Percentiles rank a stretch among this genome's conserved stretches.
Evolutionary conservation across 1,140 invertebrate genomes (phyloP).

Genomic region (Tetraneura akinire): DNA sequence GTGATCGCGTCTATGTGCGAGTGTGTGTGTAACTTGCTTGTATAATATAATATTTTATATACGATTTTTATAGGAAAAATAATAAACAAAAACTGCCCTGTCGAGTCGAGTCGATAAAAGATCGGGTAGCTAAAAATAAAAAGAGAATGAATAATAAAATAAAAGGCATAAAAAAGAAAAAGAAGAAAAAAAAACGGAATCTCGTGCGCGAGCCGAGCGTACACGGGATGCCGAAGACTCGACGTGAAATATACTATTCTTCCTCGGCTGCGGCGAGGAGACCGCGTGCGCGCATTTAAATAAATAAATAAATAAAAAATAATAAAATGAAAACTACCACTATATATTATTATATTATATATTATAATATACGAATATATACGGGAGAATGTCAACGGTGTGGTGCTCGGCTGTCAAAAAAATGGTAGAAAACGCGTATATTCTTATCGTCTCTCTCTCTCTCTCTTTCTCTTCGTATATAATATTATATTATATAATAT

Average conservation of each 20-base stretch:
- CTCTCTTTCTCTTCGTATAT: neutral
- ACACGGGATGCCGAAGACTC: neutral
- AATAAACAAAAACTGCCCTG: conserved; percentile 28
- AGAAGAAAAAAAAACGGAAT: neutral
- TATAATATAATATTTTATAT: neutral
- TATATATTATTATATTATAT: neutral
- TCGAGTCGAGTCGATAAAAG: conserved; percentile 27
- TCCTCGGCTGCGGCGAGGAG: neutral
- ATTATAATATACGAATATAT: neutral
- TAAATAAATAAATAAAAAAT: conserved; percentile 3
- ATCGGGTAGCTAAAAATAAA: conserved; percentile 44
- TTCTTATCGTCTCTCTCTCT: neutral
- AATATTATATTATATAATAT: too few relatives aligned
- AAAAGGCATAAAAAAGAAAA: neutral
- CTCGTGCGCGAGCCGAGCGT: neutral
- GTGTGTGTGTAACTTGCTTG: neutral
- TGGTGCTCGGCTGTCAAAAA: conserved; percentile 36
- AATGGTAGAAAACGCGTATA: conserved; percentile 29
- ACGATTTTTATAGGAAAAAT: conserved; percentile 24
- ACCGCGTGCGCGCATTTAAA: conserved; percentile 26
- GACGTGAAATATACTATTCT: conserved; percentile 47
- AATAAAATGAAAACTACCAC: neutral
- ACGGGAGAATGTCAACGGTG: conserved; percentile 17
- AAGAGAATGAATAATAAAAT: conserved; percentile 5
- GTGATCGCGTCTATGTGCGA: too few relatives aligned